Conservation (phyloP, 2,113 vertebrate species). For the Antigone vipio region DNA sequence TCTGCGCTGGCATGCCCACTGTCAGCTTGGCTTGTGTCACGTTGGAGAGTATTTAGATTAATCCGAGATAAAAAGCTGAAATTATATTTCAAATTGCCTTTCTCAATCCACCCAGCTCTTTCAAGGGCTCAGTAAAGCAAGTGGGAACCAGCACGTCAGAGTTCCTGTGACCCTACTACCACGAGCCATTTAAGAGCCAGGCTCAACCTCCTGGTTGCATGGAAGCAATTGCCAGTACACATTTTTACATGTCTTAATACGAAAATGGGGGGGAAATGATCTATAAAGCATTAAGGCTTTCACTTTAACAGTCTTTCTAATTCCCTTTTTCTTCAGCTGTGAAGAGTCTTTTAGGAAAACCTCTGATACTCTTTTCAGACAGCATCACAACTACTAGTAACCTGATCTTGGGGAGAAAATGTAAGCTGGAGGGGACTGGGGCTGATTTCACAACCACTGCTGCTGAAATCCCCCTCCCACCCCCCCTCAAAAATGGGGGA, state of each 20-base stretch:
- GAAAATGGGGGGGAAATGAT: not conserved
- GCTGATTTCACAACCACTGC: not conserved
- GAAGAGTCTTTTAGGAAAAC: not conserved
- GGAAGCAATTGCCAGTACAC: not conserved
- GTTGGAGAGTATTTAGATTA: rapidly evolving
- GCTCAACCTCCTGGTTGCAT: not conserved
- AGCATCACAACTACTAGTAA: not conserved
- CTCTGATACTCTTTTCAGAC: not conserved
- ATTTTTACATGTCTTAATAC: not conserved
- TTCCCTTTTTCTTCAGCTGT: not conserved
- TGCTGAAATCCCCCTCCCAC: not conserved
- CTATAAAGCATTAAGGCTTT: not conserved
- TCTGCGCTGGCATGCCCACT: rapidly evolving
- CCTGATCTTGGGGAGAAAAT: not conserved
- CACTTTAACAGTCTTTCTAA: not conserved
- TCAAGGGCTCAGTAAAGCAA: not conserved
- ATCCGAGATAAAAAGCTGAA: not conserved
- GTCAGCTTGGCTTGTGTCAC: not conserved
- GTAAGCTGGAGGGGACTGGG: not conserved
- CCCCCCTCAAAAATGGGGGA: not conserved
- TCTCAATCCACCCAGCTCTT: not conserved
- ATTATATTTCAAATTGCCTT: not conserved
- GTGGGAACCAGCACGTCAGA: not conserved
- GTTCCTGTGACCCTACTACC: not conserved
- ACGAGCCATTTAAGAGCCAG: not conserved